These are phyloP conservation scores for Xiphias gladius DNA, from an alignment of 2,113 vertebrate genomes.

Conservation along the genomic window DNA sequence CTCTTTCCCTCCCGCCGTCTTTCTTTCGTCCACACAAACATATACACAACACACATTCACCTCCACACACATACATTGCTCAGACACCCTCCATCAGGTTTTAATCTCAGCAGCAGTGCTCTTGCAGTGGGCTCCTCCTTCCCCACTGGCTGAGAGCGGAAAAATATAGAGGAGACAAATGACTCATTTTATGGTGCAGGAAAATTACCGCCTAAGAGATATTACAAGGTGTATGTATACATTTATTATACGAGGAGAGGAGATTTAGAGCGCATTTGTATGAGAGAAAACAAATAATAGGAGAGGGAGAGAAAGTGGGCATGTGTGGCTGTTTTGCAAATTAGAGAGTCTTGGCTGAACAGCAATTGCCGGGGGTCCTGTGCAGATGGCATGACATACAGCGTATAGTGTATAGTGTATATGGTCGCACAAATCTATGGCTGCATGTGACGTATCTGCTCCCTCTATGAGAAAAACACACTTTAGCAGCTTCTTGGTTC, in stretches of 20 bases:
- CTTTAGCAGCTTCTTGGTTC: conserved; percentile 49
- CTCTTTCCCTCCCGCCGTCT: neutral
- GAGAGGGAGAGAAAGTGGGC: neutral
- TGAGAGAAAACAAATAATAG: conserved; percentile 60
- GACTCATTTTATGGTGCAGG: conserved; percentile 67
- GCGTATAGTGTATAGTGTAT: conserved; percentile 10
- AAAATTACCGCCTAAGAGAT: conserved; percentile 71
- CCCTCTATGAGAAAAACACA: conserved; percentile 49
- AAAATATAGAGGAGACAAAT: conserved; percentile 73
- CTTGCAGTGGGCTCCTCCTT: conserved; percentile 56
- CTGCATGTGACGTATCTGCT: conserved; percentile 24
- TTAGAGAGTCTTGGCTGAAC: conserved; percentile 23
- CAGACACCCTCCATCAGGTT: conserved; percentile 77
- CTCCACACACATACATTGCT: conserved; percentile 16
- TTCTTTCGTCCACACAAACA: conserved; percentile 13
- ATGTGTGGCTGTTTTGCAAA: conserved; percentile 49
- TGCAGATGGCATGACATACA: conserved; percentile 47
- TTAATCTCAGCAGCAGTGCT: conserved; percentile 72
- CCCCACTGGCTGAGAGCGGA: conserved; percentile 31
- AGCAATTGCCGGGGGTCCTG: conserved; percentile 35
- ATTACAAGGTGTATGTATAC: conserved; percentile 68
- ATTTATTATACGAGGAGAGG: conserved; percentile 64
- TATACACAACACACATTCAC: conserved; percentile 8
- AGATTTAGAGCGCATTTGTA: conserved; percentile 57
- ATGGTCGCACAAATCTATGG: conserved; percentile 37